Evolutionary conservation across 2,113 vertebrate species (phyloP).

Genomic region (Cyanocitta stelleri): DNA sequence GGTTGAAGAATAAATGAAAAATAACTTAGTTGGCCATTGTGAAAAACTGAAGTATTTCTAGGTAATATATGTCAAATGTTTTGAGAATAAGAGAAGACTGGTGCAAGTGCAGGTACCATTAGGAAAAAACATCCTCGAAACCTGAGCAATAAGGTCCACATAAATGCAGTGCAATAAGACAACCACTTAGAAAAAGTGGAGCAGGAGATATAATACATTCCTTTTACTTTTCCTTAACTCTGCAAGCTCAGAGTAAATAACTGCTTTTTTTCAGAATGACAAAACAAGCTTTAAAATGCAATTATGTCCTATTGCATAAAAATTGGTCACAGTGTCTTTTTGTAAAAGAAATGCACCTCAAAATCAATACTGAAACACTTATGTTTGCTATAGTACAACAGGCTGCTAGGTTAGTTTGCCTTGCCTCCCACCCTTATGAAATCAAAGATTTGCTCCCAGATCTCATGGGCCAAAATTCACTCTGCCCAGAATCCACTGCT

Average conservation of each 20-base stretch:
- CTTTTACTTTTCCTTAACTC: not conserved
- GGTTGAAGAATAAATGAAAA: not conserved
- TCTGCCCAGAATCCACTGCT: not conserved
- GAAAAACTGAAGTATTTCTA: not conserved
- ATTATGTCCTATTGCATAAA: not conserved
- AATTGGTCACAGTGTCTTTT: not conserved
- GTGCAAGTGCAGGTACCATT: not conserved
- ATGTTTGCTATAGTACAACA: not conserved
- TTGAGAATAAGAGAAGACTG: not conserved
- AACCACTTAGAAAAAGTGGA: not conserved
- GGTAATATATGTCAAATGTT: not conserved
- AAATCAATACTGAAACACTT: not conserved
- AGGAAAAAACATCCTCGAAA: not conserved
- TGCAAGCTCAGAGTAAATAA: not conserved
- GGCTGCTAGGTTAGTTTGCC: not conserved
- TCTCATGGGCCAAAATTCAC: not conserved
- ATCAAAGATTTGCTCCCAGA: not conserved
- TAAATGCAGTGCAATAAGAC: not conserved
- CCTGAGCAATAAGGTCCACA: not conserved
- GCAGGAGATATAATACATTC: not conserved
- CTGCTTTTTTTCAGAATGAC: not conserved
- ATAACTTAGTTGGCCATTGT: not conserved
- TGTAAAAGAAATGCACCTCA: not conserved
- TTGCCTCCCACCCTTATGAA: not conserved
- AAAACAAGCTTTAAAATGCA: not conserved